Evolutionary conservation across 2,888 invertebrate genomes (phyloP), one percentile per base, ranked within the genome.

Genomic region (Plagodis pulveraria): DNA sequence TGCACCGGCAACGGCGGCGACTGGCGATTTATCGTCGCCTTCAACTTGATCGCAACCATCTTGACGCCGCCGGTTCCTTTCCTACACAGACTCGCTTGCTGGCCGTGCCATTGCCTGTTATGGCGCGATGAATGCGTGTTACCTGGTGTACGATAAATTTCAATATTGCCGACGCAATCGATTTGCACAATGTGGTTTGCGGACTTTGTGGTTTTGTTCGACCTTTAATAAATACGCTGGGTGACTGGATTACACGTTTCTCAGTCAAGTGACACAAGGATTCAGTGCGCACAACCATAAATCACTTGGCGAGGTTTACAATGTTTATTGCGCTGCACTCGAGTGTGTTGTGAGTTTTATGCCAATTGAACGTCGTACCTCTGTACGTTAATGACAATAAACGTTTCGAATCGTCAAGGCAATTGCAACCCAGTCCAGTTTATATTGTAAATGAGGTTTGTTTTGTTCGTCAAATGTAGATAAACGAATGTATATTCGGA

Each of bases 21-120:
- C 83, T 83, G 22, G 22, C 63, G 65, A 83, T 84, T 83, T 82
- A 86, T 81, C 61, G 73, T 71, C 71, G 71, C 75, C 78, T 80
- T 79, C 77, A 77, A 82, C 80, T 78, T 79, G 80, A 80, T 81
- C 77, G 51, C 55, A 50, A 67, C 49, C 56, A 56, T 61, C 59
- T 53, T 47, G 56, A 48, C 54, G 46, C n/a, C 36, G 46, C 40
- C 45, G 22, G 49, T 9, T 33, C 56, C 60, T 56, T 56, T 61
- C 56, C 47, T 49, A 38, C 44, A 9, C 11, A 10, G 11, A 48
- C 11, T 34, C 6, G 11, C 43, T 8, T 34, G 22, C 44, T 44
- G 0, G 8, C 10, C 32, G 53, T 50, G 42, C 54, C 51, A 47
- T 41, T 47, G 48, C 42, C 44, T 12, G 57, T 55, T 63, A 57